Evolutionary conservation across 2,888 invertebrate genomes (phyloP).

Genomic region (Pollenia griseotomentosa): DNA sequence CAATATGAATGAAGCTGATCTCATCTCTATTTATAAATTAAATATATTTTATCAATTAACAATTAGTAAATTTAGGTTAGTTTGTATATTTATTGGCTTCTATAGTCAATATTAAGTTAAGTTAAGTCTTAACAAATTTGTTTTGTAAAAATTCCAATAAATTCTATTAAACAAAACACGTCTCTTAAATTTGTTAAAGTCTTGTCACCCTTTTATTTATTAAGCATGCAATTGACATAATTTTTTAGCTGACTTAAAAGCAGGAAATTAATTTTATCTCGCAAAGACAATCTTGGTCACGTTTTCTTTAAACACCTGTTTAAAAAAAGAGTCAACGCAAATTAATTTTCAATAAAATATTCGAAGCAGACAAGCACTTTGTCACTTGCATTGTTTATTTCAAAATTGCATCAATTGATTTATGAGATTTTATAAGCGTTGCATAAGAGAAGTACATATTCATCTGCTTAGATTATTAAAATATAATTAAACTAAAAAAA

Average conservation of each 20-base stretch:
- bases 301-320: slow-evolving; percentile 38
- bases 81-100: not conserved
- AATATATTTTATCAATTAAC: no score
- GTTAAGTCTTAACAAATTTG: not conserved
- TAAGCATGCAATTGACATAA: slow-evolving; percentile 33
- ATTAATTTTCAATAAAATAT: slow-evolving; percentile 57
- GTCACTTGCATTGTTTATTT: slow-evolving; percentile 22
- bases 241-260: slow-evolving; percentile 9
- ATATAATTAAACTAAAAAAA: not conserved
- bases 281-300: slow-evolving; percentile 50
- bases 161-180: not conserved
- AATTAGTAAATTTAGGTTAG: no score
- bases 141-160: not conserved
- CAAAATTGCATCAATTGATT: slow-evolving; percentile 24
- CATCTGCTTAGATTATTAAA: not conserved
- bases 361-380: slow-evolving; percentile 20
- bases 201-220: slow-evolving; percentile 19
- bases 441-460: not conserved
- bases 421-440: slow-evolving; percentile 11
- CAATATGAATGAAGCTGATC: no score
- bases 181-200: not conserved
- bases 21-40: no score
- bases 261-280: slow-evolving; percentile 46
- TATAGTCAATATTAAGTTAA: not conserved
- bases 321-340: slow-evolving; percentile 10